Base-by-base conservation (phyloP, 2,888 invertebrate species). In the Macrosoma leucophasiata region DNA sequence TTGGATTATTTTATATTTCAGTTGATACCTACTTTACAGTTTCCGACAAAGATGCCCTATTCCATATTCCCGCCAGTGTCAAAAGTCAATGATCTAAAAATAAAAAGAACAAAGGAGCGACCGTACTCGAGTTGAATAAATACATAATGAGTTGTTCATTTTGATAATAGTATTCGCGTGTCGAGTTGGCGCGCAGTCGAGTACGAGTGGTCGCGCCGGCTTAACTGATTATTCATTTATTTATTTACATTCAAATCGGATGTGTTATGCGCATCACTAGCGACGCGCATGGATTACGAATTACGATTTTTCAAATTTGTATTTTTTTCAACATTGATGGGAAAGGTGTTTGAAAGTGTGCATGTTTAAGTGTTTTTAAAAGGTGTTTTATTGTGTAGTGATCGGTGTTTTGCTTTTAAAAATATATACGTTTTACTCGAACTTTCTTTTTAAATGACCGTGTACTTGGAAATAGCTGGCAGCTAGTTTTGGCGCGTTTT, bases 81-180 rank as follows among this genome's bases (percentile, higher is more conserved):
- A 68, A 58, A 64, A 61, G 70, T 69, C 72, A 72, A 60, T 54
- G 73, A 41, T 64, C 70, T 58, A 63, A 53, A 63, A 57, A 52
- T 58, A 52, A 59, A 30, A 60, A 65, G 65, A 71, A 75, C 71
- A 75, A 74, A 76, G 73, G 51, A 58, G 39, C 46, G 43, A 48
- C 38, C 42, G 44, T 44, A 61, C 52, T 51, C 44, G 48, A 39
- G 36, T 41, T 48, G 68, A 68, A 71, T 74, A 71, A 63, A 66
- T 72, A 64, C 62, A 72, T 69, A 59, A 29, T 36, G 36, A 34
- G 32, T 23, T 25, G 29, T 29, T 32, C 50, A 53, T 62, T 62
- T 54, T 56, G 56, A 59, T 71, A 64, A 52, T 39, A 35, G 28
- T 29, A 29, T 20, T 29, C 29, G 34, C 32, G 35, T 39, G 31